Evolutionary conservation across 2,113 vertebrate genomes (phyloP), one percentile per base, ranked within the genome.

Genomic region (Rhinoderma darwinii): DNA sequence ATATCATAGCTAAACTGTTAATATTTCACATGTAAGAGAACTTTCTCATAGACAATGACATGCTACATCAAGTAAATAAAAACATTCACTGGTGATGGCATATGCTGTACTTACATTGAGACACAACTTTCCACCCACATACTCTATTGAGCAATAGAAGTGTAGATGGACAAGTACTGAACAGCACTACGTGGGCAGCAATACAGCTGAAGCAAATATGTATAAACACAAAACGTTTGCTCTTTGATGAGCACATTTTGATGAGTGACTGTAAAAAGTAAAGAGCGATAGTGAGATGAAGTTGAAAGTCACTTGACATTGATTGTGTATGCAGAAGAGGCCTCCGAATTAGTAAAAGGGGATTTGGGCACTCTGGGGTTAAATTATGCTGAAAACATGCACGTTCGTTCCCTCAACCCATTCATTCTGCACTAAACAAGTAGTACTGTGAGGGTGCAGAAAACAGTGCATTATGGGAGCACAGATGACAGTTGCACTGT

Each of bases 231-330:
- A n/a, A 63, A 41, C 27, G 43, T 76, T 27, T 75, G 73, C n/a
- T 8, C 25, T 76, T 47, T 50, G 12, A 50, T 25, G 25, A 50
- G 7, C 25, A 50, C 18, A 27, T 61, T 61, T 14, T 81, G 54
- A 81, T 81, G 78, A 81, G 54, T 61, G 54, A 81, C 56, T 35
- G 66, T 9, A 32, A 20, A 39, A 59, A 59, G 61, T 61, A 81
- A 15, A 17, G 51, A 59, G 37, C 41, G 51, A 81, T 81, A 54
- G 22, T 56, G 32, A 59, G n/a, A 63, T 61, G 25, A 61, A 37
- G 56, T 15, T 41, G 37, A 54, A 56, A 81, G 54, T 56, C 35
- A 43, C 1, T 35, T 70, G 66, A 70, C 11, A 80, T 25, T 12
- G 54, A 59, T 7, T 37, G 10, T 41, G 35, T 54, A 22, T 18